phyloP scores from a whole-genome alignment of 1,140 invertebrate species.

The Lucilia cuprina region DNA sequence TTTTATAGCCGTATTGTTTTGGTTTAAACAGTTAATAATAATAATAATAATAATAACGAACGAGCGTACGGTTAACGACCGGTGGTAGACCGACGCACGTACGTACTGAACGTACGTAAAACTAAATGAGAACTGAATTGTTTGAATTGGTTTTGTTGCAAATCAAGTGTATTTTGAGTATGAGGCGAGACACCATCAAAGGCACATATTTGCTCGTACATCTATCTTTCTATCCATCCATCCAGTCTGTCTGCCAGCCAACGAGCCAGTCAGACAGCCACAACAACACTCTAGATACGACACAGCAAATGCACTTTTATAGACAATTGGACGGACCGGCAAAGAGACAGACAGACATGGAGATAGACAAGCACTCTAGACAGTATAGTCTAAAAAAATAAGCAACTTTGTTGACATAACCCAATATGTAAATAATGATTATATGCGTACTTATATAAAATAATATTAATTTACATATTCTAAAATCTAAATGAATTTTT shows the following conservation, averaged over 20 bases:
- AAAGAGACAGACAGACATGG: not conserved
- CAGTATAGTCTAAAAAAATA: not conserved
- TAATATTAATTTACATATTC: too few relatives aligned
- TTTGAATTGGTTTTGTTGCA: conserved; percentile 33
- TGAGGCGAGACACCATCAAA: conserved; percentile 16
- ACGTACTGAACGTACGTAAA: conserved; percentile 32
- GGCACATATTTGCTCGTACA: not conserved
- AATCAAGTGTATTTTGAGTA: conserved; percentile 28
- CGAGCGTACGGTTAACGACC: conserved; percentile 23
- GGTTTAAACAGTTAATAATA: not conserved
- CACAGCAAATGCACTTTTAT: conserved; percentile 14
- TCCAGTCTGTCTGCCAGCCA: not conserved
- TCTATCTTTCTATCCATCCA: not conserved
- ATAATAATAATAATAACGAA: not conserved
- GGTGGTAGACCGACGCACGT: conserved; percentile 30
- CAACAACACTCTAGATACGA: not conserved
- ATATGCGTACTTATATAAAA: too few relatives aligned
- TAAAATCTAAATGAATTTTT: too few relatives aligned
- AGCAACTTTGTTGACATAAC: not conserved
- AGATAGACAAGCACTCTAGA: not conserved
- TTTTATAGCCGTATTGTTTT: not conserved
- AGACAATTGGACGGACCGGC: not conserved
- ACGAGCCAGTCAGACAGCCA: not conserved
- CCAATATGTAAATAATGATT: not conserved
- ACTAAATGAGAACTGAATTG: conserved; percentile 34